Percentiles rank a stretch among this genome's conserved stretches.
Evolutionary conservation across 2,113 vertebrate genomes (phyloP).

Genomic region (Numenius arquata): DNA sequence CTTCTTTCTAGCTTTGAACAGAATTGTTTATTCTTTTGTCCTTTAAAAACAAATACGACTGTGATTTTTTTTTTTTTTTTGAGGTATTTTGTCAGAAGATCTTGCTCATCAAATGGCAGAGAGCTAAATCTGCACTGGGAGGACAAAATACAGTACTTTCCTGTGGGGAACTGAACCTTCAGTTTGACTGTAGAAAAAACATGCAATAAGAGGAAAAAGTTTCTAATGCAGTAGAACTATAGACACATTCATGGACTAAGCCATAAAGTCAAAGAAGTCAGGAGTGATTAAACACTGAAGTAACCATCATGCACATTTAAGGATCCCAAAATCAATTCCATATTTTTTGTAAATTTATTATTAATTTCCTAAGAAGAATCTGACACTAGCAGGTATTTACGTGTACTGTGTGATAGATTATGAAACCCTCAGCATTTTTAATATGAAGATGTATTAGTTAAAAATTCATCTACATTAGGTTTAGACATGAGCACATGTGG

Average conservation of each 20-base stretch:
- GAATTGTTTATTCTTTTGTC: not conserved
- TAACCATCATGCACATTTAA: not conserved
- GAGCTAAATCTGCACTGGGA: no score
- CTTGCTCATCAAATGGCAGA: no score
- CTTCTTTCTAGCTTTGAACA: not conserved
- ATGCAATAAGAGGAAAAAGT: not conserved
- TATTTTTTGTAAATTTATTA: not conserved
- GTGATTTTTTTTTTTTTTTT: no score
- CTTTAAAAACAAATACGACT: no score
- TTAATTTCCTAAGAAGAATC: not conserved
- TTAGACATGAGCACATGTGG: rapidly evolving
- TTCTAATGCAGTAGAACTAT: not conserved
- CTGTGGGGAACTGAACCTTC: no score
- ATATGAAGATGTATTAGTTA: not conserved
- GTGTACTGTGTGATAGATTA: not conserved
- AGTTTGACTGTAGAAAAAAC: not conserved
- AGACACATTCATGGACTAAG: not conserved
- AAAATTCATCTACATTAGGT: not conserved
- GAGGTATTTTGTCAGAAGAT: no score
- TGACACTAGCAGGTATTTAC: not conserved
- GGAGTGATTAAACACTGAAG: not conserved
- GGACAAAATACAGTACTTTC: no score
- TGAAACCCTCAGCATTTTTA: not conserved
- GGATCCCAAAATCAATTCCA: not conserved
- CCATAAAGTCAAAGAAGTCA: not conserved